phyloP scores from a whole-genome alignment of 2,797 vertebrate species.

The Halcyon smyrnensis region DNA sequence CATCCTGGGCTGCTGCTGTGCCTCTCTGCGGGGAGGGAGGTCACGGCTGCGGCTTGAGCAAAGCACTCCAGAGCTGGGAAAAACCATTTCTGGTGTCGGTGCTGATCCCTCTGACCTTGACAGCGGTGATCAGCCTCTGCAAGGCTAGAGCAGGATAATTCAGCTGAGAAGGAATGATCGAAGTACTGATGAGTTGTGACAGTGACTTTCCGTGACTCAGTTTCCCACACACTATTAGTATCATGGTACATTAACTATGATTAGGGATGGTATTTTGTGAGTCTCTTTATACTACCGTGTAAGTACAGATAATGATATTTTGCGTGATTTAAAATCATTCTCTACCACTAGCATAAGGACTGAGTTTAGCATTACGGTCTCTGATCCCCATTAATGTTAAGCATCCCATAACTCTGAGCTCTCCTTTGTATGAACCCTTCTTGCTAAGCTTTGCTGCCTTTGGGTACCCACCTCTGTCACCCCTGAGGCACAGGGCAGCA shows the following conservation, averaged over 20 bases:
- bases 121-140: background rate
- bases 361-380: background rate
- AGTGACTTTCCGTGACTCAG: background rate
- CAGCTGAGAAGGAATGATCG: background rate
- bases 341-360: background rate
- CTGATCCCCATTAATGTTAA: background rate
- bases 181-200: background rate
- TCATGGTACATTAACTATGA: background rate
- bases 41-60: fast-evolving
- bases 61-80: background rate
- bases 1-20: background rate
- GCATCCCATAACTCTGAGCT: background rate
- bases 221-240: background rate
- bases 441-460: background rate
- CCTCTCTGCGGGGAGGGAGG: background rate
- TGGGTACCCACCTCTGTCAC: background rate
- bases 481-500: background rate
- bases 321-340: background rate
- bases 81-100: background rate
- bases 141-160: background rate
- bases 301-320: background rate
- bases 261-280: background rate
- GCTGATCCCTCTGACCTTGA: background rate
- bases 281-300: background rate
- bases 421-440: background rate